Evolutionary conservation across 2,888 invertebrate species (phyloP), one percentile per base, ranked within the genome.

Genomic region (Tanypteryx hageni): DNA sequence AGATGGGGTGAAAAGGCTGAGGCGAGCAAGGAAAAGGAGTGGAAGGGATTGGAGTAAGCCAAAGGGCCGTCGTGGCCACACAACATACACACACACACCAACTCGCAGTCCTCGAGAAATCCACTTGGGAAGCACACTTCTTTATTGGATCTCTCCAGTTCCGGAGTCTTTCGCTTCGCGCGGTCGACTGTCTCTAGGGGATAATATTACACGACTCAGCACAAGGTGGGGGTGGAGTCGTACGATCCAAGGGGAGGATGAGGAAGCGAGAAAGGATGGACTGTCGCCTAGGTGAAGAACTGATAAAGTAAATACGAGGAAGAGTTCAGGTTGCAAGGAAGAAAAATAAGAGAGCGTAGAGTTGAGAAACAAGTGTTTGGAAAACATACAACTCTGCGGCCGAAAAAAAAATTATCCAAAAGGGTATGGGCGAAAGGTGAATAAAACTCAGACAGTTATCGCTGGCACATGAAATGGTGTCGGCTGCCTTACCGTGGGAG

Each of bases 101-200:
- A 68, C 68, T 22, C 76, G 76, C 22, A 76, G 76, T 76, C 27
- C 76, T 76, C 76, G 76, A 76, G 76, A 27, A 76, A 76, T 76
- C 76, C 76, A 27, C 76, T 27, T 9, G 76, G 27, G 76, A 76
- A 27, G 76, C 8, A 76, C 76, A 76, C 76, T 76, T 76, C 76
- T 76, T 76, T 76, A 76, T 76, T 76, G 76, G 76, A 27, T 76
- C 76, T 16, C 61, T 76, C 76, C 76, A 44, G 27, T 8, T 27
- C 22, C 13, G 27, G 76, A 76, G 27, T 76, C 76, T 27, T 76
- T 11, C 76, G 27, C 76, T 27, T 27, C 27, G 18, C 76, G 13
- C 76, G 18, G 22, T 44, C 44, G 44, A 44, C 44, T 44, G 3
- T 27, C 76, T 13, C 76, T 22, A 13, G 76, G 22, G 76, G 27